Evolutionary conservation across 2,888 invertebrate genomes (phyloP).

Genomic region (Anthrax anthrax): DNA sequence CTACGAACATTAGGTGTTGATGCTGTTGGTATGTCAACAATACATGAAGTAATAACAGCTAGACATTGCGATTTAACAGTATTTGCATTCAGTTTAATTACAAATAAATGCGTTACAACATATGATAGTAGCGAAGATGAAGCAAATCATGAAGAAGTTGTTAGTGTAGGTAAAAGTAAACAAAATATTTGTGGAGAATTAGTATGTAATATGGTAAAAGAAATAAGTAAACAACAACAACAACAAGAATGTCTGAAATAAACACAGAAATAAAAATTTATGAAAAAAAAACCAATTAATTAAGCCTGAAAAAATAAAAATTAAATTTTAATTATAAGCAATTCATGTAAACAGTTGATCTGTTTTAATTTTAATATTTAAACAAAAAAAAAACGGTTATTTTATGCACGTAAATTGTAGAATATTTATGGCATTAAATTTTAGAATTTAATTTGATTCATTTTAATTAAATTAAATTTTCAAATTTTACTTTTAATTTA

Average conservation of each 20-base stretch:
- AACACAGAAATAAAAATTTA: not conserved
- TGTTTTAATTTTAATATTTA: too few relatives aligned
- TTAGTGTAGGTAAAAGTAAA: slow-evolving; percentile 57
- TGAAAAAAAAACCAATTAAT: too few relatives aligned
- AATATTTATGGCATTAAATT: too few relatives aligned
- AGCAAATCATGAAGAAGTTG: slow-evolving; percentile 83
- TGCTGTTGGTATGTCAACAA: slow-evolving; percentile 71
- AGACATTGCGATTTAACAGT: slow-evolving; percentile 83
- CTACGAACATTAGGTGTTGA: slow-evolving; percentile 70
- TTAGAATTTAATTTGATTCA: too few relatives aligned
- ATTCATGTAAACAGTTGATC: too few relatives aligned
- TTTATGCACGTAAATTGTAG: too few relatives aligned
- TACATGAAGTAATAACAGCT: slow-evolving; percentile 76
- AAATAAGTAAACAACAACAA: slow-evolving; percentile 34
- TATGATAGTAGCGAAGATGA: slow-evolving; percentile 53
- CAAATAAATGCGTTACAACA: slow-evolving; percentile 73
- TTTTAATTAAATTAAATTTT: too few relatives aligned
- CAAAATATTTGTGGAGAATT: slow-evolving; percentile 53
- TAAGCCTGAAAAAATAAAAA: too few relatives aligned
- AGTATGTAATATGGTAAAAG: slow-evolving; percentile 45
- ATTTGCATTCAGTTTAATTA: slow-evolving; percentile 86
- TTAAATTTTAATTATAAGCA: too few relatives aligned
- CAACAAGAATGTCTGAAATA: slow-evolving; percentile 26
- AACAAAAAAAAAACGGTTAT: too few relatives aligned
- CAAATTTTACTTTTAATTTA: too few relatives aligned